Base-by-base conservation (phyloP, 35 echinoderm and acorn worm genomes). In the Hemicentrotus pulcherrimus region DNA sequence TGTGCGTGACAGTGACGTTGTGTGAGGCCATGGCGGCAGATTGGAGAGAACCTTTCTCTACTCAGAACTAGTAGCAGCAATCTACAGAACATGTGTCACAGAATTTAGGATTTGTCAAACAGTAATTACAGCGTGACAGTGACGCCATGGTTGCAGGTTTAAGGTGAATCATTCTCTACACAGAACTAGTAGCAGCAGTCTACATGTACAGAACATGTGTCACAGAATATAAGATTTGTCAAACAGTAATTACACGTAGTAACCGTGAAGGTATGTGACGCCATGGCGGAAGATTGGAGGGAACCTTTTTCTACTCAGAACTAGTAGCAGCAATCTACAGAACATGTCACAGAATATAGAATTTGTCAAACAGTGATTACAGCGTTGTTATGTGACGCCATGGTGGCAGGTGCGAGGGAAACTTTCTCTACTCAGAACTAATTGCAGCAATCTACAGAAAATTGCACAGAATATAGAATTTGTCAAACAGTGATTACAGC, bases 361-460 rank as follows among this genome's bases (percentile, higher is more conserved):
- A 16, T 65, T 24, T 19, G 22, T 24, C 14, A 70, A 18, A 70
- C 5, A 0, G 2, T 4, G 24, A 18, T 24, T 1, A 70, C 1
- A 28, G n/a, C n/a, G n/a, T n/a, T n/a, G n/a, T n/a, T n/a, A 32
- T 92, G 41, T 8, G 95, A 70, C 61, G 86, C 94, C 92, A 46
- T 94, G 92, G 88, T 31, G 52, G 32, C 46, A 7, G 59, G 15
- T 18, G 18, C 19, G 61, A 70, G 61, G 61, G 15, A 70, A 70
- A 7, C 61, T 70, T 28, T 70, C 61, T 70, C 61, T 24, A 70
- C 18, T 22, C 24, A 70, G 61, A 70, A 70, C 24, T 24, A 70
- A 18, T 70, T 6, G 61, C 61, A 24, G 61, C 6, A 70, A 70
- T 28, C 61, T 70, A 70, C 61, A 22, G 19, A 70, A 70, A 8